phyloP scores from a whole-genome alignment of 1,140 invertebrate genomes.

The Hylyphantes graminicola region DNA sequence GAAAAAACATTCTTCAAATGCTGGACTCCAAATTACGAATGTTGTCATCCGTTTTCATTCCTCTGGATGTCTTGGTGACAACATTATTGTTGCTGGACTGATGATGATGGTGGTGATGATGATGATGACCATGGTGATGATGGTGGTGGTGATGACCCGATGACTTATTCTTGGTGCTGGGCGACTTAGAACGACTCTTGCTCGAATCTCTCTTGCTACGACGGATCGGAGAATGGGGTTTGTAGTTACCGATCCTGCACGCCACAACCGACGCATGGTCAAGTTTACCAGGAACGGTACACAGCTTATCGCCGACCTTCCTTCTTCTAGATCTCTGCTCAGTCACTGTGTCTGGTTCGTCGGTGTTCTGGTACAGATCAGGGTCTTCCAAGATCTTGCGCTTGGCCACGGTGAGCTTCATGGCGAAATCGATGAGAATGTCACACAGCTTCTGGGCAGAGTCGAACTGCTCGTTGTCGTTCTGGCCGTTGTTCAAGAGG shows the following conservation, averaged over 20 bases:
- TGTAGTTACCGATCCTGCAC: conserved; percentile 57
- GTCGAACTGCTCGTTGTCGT: conserved; percentile 70
- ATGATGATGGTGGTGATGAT: conserved; percentile 16
- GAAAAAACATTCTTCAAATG: conserved; percentile 26
- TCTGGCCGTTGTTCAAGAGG: conserved; percentile 78
- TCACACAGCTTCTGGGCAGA: conserved; percentile 77
- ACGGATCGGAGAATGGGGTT: conserved; percentile 33
- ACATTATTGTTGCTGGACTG: conserved; percentile 24
- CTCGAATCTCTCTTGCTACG: conserved; percentile 35
- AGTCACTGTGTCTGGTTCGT: conserved; percentile 69
- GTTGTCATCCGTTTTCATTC: conserved; percentile 43
- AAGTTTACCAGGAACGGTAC: conserved; percentile 87
- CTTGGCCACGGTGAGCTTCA: conserved; percentile 77
- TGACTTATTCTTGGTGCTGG: conserved; percentile 30
- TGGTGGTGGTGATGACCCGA: conserved; percentile 38
- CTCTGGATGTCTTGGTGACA: conserved; percentile 21
- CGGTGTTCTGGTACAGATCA: conserved; percentile 77
- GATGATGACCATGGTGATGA: conserved; percentile 38
- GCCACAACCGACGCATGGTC: conserved; percentile 82
- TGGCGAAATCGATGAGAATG: conserved; percentile 81
- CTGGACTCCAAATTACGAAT: conserved; percentile 43
- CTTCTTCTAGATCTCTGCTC: conserved; percentile 73
- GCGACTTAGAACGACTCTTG: conserved; percentile 43
- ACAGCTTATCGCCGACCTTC: conserved; percentile 78
- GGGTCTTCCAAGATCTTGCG: conserved; percentile 82